Evolutionary conservation across 2,888 invertebrate genomes (phyloP), one percentile per base, ranked within the genome.

Genomic region (Acrocera orbiculus): DNA sequence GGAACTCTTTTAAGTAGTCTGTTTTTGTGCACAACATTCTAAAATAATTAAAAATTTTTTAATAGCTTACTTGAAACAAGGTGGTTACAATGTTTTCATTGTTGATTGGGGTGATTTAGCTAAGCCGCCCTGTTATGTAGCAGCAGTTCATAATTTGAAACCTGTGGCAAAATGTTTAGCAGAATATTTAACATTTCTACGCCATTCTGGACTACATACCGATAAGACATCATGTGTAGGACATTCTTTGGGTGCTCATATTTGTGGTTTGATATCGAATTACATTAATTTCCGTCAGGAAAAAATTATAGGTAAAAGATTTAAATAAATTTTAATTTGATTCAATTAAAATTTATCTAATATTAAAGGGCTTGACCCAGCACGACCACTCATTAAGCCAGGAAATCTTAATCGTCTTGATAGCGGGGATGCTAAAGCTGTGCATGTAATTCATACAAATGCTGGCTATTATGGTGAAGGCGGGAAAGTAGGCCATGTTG

Each of bases 391-490:
- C 38, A 67, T 81, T 36, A 65, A 73, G 1, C 69, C 71, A 0
- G 69, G 70, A 3, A 64, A 71, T 1, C 65, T 69, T 0, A 66
- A 72, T 16, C 66, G 76, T 5, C 52, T 81, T 44, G 73, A 73
- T 51, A 70, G 73, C 29, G 78, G 79, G 0, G 77, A 79, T 48
- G 82, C 82, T 3, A 67, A 72, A 36, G 76, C 78, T 0, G 82
- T 82, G 4, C 75, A 80, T 53, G 75, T 79, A 14, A 64, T 81
- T 16, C 82, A 81, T 51, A 81, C 81, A 0, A 81, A 80, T 52
- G 80, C 81, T 1, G 80, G 80, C 1, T 70, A 73, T 39, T 82
- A 81, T 54, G 81, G 81, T 0, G 80, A 81, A 52, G 68, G 67
- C 3, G 75, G 78, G 5, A 62, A 73, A 4, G 65, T 75, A 4